These are phyloP conservation scores for Geococcyx californianus DNA, from an alignment of 2,113 vertebrate species.

Conservation along the genomic window DNA sequence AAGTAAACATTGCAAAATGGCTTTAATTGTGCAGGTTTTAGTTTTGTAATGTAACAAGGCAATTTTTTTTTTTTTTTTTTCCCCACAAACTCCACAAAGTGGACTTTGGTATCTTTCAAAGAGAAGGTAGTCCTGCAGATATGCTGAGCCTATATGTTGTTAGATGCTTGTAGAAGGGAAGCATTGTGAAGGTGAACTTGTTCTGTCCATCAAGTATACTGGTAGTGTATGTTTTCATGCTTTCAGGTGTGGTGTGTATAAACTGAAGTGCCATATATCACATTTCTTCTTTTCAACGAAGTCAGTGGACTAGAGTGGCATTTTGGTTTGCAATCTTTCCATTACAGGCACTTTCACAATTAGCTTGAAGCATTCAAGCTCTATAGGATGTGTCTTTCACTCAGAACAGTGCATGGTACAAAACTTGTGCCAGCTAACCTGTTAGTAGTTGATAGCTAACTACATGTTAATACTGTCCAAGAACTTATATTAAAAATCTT, in stretches of 20 bases:
- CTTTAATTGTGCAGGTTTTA: neutral
- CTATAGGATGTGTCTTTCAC: neutral
- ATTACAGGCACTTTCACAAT: accelerated
- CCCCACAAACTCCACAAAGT: neutral
- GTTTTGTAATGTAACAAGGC: neutral
- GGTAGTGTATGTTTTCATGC: neutral
- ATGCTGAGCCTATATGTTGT: neutral
- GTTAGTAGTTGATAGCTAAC: neutral
- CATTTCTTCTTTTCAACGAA: neutral
- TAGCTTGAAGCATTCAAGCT: neutral
- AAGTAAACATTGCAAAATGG: neutral
- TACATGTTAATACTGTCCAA: neutral
- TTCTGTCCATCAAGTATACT: neutral
- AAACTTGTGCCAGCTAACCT: neutral
- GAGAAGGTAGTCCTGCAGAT: neutral
- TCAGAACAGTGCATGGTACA: neutral
- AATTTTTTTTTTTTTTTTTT: neutral
- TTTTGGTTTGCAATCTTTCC: neutral
- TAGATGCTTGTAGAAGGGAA: neutral
- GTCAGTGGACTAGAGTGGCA: neutral
- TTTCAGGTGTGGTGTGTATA: neutral
- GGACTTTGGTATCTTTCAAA: neutral
- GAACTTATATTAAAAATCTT: neutral
- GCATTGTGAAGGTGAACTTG: neutral
- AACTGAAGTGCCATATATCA: neutral